Conservation (phyloP, 1,140 invertebrate species). For the Zaprionus ornatus region DNA sequence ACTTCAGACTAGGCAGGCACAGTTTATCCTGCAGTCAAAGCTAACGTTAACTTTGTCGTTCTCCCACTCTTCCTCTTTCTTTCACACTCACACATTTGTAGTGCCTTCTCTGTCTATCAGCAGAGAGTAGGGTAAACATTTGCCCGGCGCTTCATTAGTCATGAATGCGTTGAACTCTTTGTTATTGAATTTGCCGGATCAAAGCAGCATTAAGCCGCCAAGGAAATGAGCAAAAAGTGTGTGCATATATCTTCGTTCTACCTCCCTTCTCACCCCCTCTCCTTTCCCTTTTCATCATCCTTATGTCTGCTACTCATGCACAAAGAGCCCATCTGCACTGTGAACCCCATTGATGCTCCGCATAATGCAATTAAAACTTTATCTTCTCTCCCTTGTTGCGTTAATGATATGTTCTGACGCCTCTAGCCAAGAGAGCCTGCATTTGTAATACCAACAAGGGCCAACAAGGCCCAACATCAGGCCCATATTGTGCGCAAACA, state of each 20-base stretch:
- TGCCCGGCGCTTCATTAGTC: conserved; percentile 46
- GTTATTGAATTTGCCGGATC: conserved; percentile 52
- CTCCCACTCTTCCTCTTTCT: not conserved
- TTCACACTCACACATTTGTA: not conserved
- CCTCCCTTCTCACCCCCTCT: not conserved
- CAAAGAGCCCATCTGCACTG: conserved; percentile 25
- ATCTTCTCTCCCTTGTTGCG: conserved; percentile 9
- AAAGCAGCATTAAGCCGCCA: conserved; percentile 38
- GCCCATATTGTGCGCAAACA: not conserved
- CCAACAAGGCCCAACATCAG: not conserved
- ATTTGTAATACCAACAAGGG: not conserved
- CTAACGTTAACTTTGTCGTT: conserved; percentile 18
- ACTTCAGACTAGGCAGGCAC: not conserved
- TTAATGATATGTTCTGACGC: conserved; percentile 1
- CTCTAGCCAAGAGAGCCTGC: not conserved
- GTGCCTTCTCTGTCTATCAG: conserved; percentile 1
- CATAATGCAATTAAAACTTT: conserved; percentile 52
- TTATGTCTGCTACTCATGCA: conserved; percentile 1
- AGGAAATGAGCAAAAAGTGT: conserved; percentile 34
- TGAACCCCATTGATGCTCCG: conserved; percentile 11
- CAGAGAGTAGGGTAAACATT: conserved; percentile 45
- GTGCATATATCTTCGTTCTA: not conserved
- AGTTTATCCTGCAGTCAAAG: conserved; percentile 15
- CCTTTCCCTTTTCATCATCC: not conserved
- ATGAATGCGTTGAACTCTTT: conserved; percentile 49